Conservation (phyloP, 2,797 vertebrate species). For the Hapalemur alaotrensis region DNA sequence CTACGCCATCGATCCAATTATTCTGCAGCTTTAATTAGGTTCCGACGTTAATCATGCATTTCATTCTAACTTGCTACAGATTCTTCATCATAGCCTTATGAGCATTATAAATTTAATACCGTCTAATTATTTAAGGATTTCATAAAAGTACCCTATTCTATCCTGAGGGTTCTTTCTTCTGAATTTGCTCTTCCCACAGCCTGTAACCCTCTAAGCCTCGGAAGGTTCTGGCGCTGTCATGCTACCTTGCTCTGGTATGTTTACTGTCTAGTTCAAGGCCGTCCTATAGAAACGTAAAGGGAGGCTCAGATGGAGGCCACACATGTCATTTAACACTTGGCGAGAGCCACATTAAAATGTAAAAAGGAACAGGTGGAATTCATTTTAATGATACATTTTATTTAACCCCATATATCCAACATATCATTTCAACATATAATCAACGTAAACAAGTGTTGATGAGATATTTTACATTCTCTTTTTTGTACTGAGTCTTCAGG, state of each 20-base stretch:
- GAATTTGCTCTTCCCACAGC: background rate
- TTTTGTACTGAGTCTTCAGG: rapidly evolving
- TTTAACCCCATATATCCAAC: background rate
- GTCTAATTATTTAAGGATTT: background rate
- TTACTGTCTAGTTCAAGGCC: background rate
- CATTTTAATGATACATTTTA: background rate
- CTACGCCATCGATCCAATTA: rapidly evolving
- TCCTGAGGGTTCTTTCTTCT: background rate
- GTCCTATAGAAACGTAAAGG: background rate
- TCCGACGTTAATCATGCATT: background rate
- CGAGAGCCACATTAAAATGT: background rate
- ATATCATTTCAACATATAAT: background rate
- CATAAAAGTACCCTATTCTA: background rate
- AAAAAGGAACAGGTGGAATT: background rate
- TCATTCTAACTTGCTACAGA: background rate
- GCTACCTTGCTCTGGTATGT: background rate
- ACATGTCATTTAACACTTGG: background rate
- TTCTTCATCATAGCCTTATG: background rate
- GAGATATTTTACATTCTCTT: background rate
- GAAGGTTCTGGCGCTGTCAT: rapidly evolving
- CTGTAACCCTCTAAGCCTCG: background rate
- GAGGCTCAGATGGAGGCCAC: background rate
- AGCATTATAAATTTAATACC: background rate
- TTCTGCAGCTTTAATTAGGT: background rate
- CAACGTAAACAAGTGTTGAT: rapidly evolving